These are phyloP conservation scores for Enteromius thamalakanensis DNA, from an alignment of 2,797 vertebrate species.

Conservation along the genomic window DNA sequence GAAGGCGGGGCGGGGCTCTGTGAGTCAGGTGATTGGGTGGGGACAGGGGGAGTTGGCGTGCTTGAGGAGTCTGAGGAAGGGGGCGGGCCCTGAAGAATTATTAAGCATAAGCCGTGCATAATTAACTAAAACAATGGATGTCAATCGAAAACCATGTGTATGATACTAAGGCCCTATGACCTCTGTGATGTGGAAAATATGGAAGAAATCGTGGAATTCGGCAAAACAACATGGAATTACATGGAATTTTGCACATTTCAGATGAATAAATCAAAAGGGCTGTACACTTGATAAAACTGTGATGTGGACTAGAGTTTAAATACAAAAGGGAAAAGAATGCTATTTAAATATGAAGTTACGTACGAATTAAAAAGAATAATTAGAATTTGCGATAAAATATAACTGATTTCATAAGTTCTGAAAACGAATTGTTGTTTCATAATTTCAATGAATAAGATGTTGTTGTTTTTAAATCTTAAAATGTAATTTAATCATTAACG, in stretches of 20 bases:
- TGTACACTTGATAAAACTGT: background rate
- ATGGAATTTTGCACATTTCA: background rate
- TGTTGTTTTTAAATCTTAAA: background rate
- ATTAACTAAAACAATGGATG: background rate
- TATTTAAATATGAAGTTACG: background rate
- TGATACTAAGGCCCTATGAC: background rate
- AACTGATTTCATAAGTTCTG: too few relatives aligned
- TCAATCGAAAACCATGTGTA: background rate
- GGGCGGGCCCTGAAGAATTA: conserved; percentile 63
- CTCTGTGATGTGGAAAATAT: background rate
- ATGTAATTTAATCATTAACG: background rate
- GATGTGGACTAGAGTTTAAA: background rate
- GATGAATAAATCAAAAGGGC: background rate
- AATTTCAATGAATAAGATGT: background rate
- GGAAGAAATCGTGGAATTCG: background rate
- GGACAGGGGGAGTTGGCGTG: conserved; percentile 49
- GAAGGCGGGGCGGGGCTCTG: conserved; percentile 60
- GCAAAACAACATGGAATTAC: background rate
- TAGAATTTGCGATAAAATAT: background rate
- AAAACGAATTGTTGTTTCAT: background rate
- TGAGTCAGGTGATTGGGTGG: conserved; percentile 57
- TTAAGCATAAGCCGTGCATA: conserved; percentile 39
- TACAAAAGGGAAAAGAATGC: background rate
- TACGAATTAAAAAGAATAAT: background rate
- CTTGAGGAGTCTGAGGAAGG: conserved; percentile 60